These are phyloP conservation scores for Gorsachius goisagi DNA, from an alignment of 2,113 vertebrate species.

Conservation along the genomic window DNA sequence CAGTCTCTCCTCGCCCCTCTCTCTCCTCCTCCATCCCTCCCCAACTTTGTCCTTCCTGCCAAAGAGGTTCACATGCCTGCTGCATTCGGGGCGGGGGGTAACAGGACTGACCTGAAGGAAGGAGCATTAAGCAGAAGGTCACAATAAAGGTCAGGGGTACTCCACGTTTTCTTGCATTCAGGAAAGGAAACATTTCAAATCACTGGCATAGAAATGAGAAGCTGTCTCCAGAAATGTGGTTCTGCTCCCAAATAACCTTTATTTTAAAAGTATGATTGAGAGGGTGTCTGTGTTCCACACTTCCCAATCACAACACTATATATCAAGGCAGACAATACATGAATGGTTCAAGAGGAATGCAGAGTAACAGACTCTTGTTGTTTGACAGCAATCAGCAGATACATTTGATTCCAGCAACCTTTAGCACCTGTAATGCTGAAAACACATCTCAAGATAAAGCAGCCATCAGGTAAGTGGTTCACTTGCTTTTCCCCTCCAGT, in stretches of 20 bases:
- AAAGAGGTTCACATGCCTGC: not conserved
- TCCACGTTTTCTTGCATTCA: not conserved
- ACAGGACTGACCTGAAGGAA: not conserved
- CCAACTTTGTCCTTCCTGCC: not conserved
- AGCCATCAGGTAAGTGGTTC: not conserved
- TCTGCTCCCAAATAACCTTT: slow-evolving; percentile 50
- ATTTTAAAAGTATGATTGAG: not conserved
- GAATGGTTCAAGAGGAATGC: not conserved
- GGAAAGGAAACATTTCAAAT: not conserved
- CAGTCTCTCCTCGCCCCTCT: not conserved
- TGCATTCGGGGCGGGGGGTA: fast-evolving
- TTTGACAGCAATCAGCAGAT: not conserved
- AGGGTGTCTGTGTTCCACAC: not conserved
- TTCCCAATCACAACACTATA: not conserved
- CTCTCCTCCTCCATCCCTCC: not conserved
- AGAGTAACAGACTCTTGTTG: not conserved
- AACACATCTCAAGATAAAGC: slow-evolving; percentile 1
- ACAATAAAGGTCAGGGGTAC: not conserved
- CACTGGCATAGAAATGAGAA: slow-evolving; percentile 27
- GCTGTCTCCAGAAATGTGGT: slow-evolving; percentile 12
- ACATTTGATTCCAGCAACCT: not conserved
- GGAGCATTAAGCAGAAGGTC: not conserved
- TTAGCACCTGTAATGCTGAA: not conserved
- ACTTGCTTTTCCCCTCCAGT: not conserved
- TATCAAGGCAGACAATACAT: not conserved